Evolutionary conservation across 2,888 invertebrate species (phyloP).

Genomic region (Nomada lathburiana): DNA sequence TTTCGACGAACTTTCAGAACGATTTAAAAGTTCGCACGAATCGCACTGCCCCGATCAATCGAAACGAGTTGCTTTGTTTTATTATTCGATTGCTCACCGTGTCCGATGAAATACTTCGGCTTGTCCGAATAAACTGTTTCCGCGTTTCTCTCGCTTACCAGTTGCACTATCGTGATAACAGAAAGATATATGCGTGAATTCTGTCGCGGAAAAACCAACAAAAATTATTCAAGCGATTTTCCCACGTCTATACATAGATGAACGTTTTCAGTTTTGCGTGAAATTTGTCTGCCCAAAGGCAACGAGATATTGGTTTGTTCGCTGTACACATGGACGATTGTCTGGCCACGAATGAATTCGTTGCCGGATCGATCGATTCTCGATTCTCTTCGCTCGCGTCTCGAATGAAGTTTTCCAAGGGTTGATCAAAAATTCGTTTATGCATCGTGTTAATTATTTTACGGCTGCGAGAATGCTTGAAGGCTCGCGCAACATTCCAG

Average conservation of each 20-base stretch:
- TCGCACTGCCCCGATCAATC: neutral
- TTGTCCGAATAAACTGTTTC: neutral
- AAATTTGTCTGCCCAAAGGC: neutral
- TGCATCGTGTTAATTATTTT: neutral
- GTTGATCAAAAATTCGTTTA: constrained; percentile 29
- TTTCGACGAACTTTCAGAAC: neutral
- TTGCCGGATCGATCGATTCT: neutral
- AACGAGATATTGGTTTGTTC: constrained; percentile 1
- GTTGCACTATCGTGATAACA: neutral
- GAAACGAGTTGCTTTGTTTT: neutral
- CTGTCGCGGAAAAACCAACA: neutral
- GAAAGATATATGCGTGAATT: neutral
- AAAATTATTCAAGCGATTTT: neutral
- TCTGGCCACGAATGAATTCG: neutral
- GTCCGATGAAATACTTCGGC: constrained; percentile 5
- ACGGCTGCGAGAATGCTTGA: neutral
- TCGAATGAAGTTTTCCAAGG: constrained; percentile 14
- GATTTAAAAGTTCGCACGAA: constrained; percentile 5
- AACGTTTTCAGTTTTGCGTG: neutral
- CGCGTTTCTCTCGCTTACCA: neutral
- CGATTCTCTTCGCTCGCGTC: neutral
- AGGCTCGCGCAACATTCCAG: no score
- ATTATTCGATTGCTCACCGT: neutral
- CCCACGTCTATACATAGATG: neutral
- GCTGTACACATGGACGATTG: neutral